A percentile compares a stretch with the other conserved stretches of the same genome.
Evolutionary conservation across 1,140 invertebrate genomes (phyloP).

Genomic region (Macrobrachium nipponense): DNA sequence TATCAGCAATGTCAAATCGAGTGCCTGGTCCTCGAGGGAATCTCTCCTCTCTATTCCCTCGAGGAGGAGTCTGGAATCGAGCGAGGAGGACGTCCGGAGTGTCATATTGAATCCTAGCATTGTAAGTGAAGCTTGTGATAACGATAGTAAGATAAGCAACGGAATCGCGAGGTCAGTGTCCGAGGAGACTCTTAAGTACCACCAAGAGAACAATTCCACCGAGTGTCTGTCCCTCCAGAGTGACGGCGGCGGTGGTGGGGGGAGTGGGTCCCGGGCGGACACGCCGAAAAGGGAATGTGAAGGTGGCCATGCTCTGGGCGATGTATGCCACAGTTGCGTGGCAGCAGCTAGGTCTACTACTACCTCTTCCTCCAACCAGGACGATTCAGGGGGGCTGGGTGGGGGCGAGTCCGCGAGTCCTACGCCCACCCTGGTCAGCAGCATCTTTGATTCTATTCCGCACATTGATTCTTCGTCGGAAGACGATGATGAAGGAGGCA

Average conservation of each 20-base stretch:
- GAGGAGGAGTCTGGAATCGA: slow-evolving; percentile 23
- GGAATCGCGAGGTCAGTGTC: slow-evolving; percentile 36
- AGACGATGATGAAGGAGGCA: slow-evolving; percentile 34
- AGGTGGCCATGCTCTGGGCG: neutral
- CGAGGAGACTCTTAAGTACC: slow-evolving; percentile 47
- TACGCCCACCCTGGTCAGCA: neutral
- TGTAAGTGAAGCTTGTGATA: slow-evolving; percentile 11
- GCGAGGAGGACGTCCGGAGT: slow-evolving; percentile 31
- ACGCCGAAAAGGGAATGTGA: neutral
- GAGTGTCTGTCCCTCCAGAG: neutral
- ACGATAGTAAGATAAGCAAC: neutral
- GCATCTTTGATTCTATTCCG: slow-evolving; percentile 43
- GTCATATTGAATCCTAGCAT: slow-evolving; percentile 12
- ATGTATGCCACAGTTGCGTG: neutral
- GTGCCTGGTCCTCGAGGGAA: slow-evolving; percentile 44
- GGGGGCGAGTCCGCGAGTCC: neutral
- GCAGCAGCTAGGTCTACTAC: neutral
- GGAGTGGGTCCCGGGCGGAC: neutral
- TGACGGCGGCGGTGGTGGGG: neutral
- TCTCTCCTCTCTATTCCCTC: slow-evolving; percentile 29
- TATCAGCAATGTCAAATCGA: slow-evolving; percentile 36
- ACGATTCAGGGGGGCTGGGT: neutral
- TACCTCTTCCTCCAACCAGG: neutral
- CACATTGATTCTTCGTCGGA: slow-evolving; percentile 49
- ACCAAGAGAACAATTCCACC: slow-evolving; percentile 17